Base-by-base conservation (phyloP, 2,797 vertebrate species). In the Cygnus olor region DNA sequence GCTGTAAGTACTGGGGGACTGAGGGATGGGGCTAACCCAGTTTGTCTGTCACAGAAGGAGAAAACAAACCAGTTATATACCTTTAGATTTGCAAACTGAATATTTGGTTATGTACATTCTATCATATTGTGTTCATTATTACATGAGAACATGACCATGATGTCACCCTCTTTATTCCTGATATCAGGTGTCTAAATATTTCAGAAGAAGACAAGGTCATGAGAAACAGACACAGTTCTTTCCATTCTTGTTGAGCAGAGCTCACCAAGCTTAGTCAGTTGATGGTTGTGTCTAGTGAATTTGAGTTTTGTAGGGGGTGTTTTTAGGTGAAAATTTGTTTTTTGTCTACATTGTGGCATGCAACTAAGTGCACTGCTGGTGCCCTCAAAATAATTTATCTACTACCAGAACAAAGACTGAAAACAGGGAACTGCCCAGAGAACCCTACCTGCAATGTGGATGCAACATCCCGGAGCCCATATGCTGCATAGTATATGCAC, bases 1-100 rank as follows among this genome's bases (percentile, higher is more conserved):
- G 5, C 45, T 92, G 85, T 60, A 65, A 34, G 54, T 66, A 36
- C 0, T 0, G 47, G 9, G 17, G 71, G 40, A 57, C 13, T 14
- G 24, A 3, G 21, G 1, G 16, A 42, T 14, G 18, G 15, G 3
- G 2, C 7, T 54, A 42, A 56, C 49, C 7, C 25, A n/a, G 6
- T 8, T 54, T 11, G 21, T 63, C n/a, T 49, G 24, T 22, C 42
- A 87, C 27, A 87, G 27, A 15, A 69, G 73, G 69, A 76, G 71
- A 51, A 9, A 5, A 3, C 4, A 36, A 20, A 49, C 22, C 47
- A 24, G 47, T 63, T 82, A 38, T 16, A 4, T 51, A 3, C 53
- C 10, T 63, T 72, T n/a, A 68, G 42, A n/a, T 53, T 53, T 45
- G 8, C 11, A 61, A 84, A 78, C 3, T 1, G 2, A 1, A 1